Base-by-base conservation (phyloP, 2,888 invertebrate species). In the Nebria brevicollis region DNA sequence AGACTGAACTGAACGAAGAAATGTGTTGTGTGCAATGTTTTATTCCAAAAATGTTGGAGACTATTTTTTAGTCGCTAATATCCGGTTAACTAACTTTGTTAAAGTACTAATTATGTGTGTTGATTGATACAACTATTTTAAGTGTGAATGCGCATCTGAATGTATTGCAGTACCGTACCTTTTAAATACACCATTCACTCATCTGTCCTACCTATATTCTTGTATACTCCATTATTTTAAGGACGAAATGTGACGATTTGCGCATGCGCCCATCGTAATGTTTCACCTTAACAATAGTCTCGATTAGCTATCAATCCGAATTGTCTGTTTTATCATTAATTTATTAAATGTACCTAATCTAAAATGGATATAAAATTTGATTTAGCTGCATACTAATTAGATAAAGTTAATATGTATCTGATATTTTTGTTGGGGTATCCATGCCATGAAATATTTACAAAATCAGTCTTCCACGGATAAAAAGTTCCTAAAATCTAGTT, bases 401-500 rank as follows among this genome's bases (percentile, higher is more conserved):
- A 34, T 34, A 41, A 34, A 7, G 43, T 73, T 15, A 25, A 70
- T 70, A 70, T 70, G 25, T 70, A 25, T 70, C 54, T 54, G 54
- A 54, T 11, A 54, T 26, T 8, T 68, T 70, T 20, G 34, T 70
- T 25, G 70, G 5, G 25, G 41, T 75, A 72, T 80, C 80, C 80
- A 80, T 64, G 75, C 75, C 80, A 75, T 80, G 80, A 80, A 75
- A 80, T 78, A 72, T 72, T 82, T 84, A 84, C 83, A 83, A 85
- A 85, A 68, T 75, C 85, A 85, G 87, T 87, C 87, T 87, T 87
- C 87, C 87, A 87, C 85, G 86, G 84, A 84, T 85, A 84, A 86
- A 86, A 85, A 86, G 87, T 87, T 87, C 86, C 87, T 87, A 87
- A 85, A 68, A 75, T 72, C 80, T 80, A 80, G 80, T 80, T 80